Conservation (phyloP, 2,888 invertebrate species). For the Drosophila meridiana region DNA sequence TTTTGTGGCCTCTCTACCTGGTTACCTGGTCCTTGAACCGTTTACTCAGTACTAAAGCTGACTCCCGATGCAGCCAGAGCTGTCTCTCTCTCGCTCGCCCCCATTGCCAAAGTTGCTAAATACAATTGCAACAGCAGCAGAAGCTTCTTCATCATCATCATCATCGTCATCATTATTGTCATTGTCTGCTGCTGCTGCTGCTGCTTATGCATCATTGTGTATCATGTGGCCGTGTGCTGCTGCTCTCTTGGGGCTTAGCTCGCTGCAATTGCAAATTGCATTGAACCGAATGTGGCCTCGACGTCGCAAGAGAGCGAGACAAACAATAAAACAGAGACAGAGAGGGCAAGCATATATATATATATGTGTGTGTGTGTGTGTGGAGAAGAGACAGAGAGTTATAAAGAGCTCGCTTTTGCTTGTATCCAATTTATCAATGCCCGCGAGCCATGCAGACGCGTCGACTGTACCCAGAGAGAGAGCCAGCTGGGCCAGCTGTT, state of each 20-base stretch:
- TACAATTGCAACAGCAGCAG: slow-evolving; percentile 24
- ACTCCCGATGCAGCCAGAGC: slow-evolving; percentile 20
- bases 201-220: slow-evolving; percentile 24
- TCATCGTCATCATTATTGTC: slow-evolving; percentile 12
- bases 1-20: slow-evolving; percentile 39
- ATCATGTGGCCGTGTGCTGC: slow-evolving; percentile 18
- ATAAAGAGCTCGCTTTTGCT: slow-evolving; percentile 25
- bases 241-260: slow-evolving; percentile 41
- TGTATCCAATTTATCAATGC: slow-evolving; percentile 62
- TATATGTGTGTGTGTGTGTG: neutral
- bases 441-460: slow-evolving; percentile 37
- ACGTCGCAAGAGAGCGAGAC: slow-evolving; percentile 31
- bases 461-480: slow-evolving; percentile 27
- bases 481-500: slow-evolving; percentile 12
- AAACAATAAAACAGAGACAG: slow-evolving; percentile 28
- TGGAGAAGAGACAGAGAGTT: slow-evolving; percentile 11
- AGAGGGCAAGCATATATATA: neutral
- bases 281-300: slow-evolving; percentile 57
- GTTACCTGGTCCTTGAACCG: slow-evolving; percentile 83
- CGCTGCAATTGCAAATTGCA: slow-evolving; percentile 62
- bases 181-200: slow-evolving; percentile 11
- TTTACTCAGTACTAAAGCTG: slow-evolving; percentile 38
- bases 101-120: slow-evolving; percentile 46
- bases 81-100: slow-evolving; percentile 10
- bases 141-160: slow-evolving; percentile 10